Percentiles rank a stretch among this genome's conserved stretches.
phyloP scores from a whole-genome alignment of 1,140 invertebrate species.

The Drosophila tropicalis region DNA sequence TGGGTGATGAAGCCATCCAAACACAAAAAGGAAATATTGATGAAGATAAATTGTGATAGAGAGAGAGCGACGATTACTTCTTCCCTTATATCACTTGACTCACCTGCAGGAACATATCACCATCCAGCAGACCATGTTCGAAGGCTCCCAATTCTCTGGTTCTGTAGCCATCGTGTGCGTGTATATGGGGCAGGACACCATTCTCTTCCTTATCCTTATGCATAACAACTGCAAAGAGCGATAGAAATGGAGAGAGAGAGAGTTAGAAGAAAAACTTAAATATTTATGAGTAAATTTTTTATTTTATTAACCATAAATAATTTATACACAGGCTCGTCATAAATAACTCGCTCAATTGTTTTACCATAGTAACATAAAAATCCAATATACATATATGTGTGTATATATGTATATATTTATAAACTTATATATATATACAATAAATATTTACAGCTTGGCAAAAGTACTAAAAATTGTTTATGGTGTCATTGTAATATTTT shows the following conservation, averaged over 20 bases:
- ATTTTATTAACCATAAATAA: constrained; percentile 75
- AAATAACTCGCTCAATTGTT: constrained; percentile 70
- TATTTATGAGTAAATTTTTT: constrained; percentile 53
- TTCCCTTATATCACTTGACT: constrained; percentile 53
- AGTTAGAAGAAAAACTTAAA: constrained; percentile 36
- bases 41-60: constrained; percentile 67
- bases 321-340: constrained; percentile 57
- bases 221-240: constrained; percentile 92
- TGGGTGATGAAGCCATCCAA: constrained; percentile 64
- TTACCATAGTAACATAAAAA: constrained; percentile 80
- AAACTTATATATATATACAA: constrained; percentile 43
- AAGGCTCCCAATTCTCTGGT: constrained; percentile 92
- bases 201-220: constrained; percentile 95
- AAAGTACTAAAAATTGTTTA: constrained; percentile 81
- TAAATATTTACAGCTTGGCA: constrained; percentile 79
- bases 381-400: constrained; percentile 60
- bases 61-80: too few species aligned
- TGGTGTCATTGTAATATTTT: constrained; percentile 82
- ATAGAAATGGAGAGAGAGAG: neutral
- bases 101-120: constrained; percentile 97
- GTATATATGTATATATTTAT: constrained; percentile 37
- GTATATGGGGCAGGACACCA: constrained; percentile 84
- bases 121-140: constrained; percentile 94
- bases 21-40: constrained; percentile 42
- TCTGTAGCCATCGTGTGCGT: constrained; percentile 86